Evolutionary conservation across 1,140 invertebrate species (phyloP).

Genomic region (Drosophila yakuba): DNA sequence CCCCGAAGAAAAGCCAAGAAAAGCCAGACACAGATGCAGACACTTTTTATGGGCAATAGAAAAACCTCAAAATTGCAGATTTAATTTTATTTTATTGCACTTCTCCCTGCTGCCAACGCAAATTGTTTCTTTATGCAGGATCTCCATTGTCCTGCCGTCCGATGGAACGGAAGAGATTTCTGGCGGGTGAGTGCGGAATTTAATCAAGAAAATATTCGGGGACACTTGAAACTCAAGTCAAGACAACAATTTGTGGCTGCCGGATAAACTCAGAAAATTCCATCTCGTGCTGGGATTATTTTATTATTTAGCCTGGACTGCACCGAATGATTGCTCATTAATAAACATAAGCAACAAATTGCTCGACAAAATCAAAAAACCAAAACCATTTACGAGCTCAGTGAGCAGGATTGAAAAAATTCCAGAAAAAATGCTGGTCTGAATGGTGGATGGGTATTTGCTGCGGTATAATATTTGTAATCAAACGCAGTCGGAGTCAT

Average conservation of each 20-base stretch:
- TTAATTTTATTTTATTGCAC: constrained; percentile 83
- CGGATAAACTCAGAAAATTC: neutral
- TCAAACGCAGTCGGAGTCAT: constrained; percentile 79
- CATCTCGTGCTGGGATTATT: neutral
- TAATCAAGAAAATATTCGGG: constrained; percentile 43
- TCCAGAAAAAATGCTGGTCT: constrained; percentile 5
- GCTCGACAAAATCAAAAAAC: constrained; percentile 53
- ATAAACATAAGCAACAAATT: constrained; percentile 75
- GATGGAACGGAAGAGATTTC: constrained; percentile 33
- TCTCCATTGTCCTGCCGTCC: constrained; percentile 31
- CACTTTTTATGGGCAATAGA: constrained; percentile 73
- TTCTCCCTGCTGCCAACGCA: constrained; percentile 44
- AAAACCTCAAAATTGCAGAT: constrained; percentile 82
- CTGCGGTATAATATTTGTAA: constrained; percentile 73
- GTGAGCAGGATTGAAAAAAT: constrained; percentile 45
- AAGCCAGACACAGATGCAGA: constrained; percentile 61
- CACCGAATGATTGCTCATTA: constrained; percentile 66
- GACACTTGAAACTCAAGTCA: constrained; percentile 9
- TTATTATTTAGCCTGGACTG: constrained; percentile 44
- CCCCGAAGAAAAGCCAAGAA: constrained; percentile 24
- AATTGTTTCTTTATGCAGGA: constrained; percentile 73
- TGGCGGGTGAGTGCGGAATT: constrained; percentile 19
- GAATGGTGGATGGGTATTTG: constrained; percentile 4
- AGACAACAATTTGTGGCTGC: constrained; percentile 5
- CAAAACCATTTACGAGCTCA: constrained; percentile 69